These are phyloP conservation scores for Smutsia temminckii DNA, from an alignment of 2,797 vertebrate genomes.

Conservation along the genomic window DNA sequence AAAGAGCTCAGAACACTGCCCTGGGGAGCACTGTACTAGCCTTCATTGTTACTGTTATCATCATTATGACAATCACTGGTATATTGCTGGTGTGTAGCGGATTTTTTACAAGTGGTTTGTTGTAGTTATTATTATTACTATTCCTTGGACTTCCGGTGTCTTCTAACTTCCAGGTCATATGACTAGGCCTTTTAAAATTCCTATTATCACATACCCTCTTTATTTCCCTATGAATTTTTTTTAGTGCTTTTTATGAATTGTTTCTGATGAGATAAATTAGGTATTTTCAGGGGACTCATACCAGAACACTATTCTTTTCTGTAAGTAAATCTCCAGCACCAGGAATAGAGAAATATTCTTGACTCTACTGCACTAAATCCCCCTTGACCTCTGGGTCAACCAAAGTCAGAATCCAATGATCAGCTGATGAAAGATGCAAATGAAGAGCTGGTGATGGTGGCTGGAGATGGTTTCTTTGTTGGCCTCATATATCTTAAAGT, in stretches of 20 bases:
- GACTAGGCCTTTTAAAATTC: background rate
- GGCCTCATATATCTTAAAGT: background rate
- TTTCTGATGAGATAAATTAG: background rate
- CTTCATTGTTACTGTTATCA: background rate
- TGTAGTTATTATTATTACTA: background rate
- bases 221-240: background rate
- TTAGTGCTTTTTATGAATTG: background rate
- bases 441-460: background rate
- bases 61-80: background rate
- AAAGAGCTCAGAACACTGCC: background rate
- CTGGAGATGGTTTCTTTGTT: background rate
- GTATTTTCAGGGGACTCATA: background rate
- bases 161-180: background rate
- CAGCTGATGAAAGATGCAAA: background rate
- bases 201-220: background rate
- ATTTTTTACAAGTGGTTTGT: background rate
- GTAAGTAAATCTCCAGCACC: background rate
- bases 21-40: background rate
- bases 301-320: background rate
- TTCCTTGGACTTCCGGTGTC: background rate
- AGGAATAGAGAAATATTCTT: background rate
- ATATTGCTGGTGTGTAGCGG: background rate
- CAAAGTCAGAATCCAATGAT: background rate
- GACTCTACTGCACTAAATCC: background rate
- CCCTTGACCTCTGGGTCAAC: background rate